phyloP scores from a whole-genome alignment of 2,797 vertebrate species.

The Novumbra hubbsi region DNA sequence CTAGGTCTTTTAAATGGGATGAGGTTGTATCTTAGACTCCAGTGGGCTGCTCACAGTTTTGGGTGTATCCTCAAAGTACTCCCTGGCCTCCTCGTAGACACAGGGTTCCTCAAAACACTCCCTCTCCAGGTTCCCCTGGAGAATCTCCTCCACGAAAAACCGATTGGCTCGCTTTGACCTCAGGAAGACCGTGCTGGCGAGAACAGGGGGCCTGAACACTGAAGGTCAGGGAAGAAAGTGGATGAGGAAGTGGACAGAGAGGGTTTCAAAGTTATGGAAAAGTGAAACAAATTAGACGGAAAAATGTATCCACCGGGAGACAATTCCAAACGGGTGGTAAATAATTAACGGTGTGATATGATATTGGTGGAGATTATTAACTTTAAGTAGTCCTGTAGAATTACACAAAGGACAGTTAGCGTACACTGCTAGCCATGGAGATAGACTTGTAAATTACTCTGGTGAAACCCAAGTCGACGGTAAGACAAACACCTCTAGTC shows the following conservation, averaged over 20 bases:
- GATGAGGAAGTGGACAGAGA: neutral
- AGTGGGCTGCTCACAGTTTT: slow-evolving; percentile 66
- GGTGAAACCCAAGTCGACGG: neutral
- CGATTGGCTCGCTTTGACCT: slow-evolving; percentile 75
- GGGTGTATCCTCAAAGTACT: slow-evolving; percentile 77
- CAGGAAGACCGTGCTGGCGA: slow-evolving; percentile 68
- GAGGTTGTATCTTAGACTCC: neutral
- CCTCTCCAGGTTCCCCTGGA: slow-evolving; percentile 83
- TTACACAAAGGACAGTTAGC: neutral
- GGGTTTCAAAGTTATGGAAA: neutral
- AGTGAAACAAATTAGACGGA: neutral
- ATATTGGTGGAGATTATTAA: neutral
- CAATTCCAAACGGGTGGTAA: neutral
- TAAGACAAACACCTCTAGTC: neutral
- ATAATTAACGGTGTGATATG: neutral
- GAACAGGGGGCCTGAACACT: slow-evolving; percentile 73
- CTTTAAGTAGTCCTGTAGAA: neutral
- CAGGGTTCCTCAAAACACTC: slow-evolving; percentile 88
- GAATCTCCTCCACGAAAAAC: slow-evolving; percentile 81
- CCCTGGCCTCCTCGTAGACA: slow-evolving; percentile 82
- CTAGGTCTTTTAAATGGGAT: neutral
- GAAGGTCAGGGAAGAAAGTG: neutral
- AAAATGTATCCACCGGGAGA: neutral
- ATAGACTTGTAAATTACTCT: neutral
- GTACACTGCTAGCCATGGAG: neutral